These are phyloP conservation scores for Cryptomyrus ogoouensis DNA, from an alignment of 2,113 vertebrate species.

Conservation along the genomic window DNA sequence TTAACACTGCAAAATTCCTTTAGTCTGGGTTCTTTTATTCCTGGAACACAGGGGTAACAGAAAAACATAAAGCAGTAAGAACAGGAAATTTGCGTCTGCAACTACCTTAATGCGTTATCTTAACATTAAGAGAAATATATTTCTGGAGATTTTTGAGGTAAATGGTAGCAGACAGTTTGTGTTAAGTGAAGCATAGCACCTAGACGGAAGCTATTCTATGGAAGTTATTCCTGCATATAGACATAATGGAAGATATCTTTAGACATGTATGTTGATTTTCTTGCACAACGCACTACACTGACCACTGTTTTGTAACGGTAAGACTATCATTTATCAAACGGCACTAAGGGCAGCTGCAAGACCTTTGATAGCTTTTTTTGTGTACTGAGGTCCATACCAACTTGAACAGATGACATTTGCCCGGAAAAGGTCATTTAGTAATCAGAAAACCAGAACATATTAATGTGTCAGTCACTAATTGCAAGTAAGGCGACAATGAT, in stretches of 20 bases:
- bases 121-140: not conserved
- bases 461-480: not conserved
- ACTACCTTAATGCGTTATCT: not conserved
- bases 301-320: not conserved
- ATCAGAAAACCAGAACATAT: not conserved
- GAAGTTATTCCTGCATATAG: not conserved
- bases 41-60: not conserved
- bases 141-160: not conserved
- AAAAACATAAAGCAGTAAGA: not conserved
- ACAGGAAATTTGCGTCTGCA: not conserved
- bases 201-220: not conserved
- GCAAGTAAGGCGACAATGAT: not conserved
- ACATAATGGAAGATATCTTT: not conserved
- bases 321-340: not conserved
- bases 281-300: not conserved
- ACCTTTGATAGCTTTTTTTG: not conserved
- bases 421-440: not conserved
- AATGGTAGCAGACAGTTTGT: not conserved
- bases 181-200: not conserved
- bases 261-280: not conserved
- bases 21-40: not conserved
- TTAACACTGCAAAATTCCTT: not conserved
- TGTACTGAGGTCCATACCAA: not conserved
- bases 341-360: not conserved
- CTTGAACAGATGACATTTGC: not conserved